phyloP scores from a whole-genome alignment of 2,888 invertebrate species.

The Azorinus chamasolen region DNA sequence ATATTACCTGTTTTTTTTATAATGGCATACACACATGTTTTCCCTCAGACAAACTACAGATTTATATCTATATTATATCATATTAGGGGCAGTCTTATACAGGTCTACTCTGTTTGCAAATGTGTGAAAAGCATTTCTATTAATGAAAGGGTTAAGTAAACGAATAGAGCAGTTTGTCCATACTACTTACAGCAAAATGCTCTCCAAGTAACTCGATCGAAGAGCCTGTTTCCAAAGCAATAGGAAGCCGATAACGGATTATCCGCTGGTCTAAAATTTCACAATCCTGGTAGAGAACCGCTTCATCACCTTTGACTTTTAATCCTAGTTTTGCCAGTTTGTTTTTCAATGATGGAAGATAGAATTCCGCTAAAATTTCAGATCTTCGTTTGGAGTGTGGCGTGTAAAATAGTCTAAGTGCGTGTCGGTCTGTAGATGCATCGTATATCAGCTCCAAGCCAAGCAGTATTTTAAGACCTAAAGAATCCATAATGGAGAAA shows the following conservation, averaged over 20 bases:
- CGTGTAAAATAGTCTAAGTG: slow-evolving; percentile 59
- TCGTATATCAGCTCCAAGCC: slow-evolving; percentile 54
- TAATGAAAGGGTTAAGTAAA: no score
- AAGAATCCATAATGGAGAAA: slow-evolving; percentile 65
- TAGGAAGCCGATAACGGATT: slow-evolving; percentile 90
- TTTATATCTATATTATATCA: no score
- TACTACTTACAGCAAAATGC: slow-evolving; percentile 74
- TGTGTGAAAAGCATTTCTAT: no score
- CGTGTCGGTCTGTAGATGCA: slow-evolving; percentile 27
- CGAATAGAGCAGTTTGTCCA: no score
- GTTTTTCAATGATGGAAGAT: slow-evolving; percentile 91
- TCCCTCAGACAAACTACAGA: no score
- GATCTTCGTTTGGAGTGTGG: slow-evolving; percentile 47
- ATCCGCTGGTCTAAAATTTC: slow-evolving; percentile 86
- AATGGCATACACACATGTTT: no score
- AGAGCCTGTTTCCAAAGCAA: slow-evolving; percentile 92
- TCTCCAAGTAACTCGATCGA: slow-evolving; percentile 90
- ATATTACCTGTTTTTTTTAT: no score
- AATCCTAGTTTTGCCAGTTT: slow-evolving; percentile 91
- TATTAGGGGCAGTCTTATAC: no score
- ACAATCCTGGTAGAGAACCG: slow-evolving; percentile 95
- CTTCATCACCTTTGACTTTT: slow-evolving; percentile 90
- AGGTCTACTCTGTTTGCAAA: no score
- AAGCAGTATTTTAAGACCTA: slow-evolving; percentile 59
- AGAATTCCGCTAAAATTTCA: slow-evolving; percentile 93